Evolutionary conservation across 2,888 invertebrate species (phyloP).

Genomic region (Monoplex corrugatus): DNA sequence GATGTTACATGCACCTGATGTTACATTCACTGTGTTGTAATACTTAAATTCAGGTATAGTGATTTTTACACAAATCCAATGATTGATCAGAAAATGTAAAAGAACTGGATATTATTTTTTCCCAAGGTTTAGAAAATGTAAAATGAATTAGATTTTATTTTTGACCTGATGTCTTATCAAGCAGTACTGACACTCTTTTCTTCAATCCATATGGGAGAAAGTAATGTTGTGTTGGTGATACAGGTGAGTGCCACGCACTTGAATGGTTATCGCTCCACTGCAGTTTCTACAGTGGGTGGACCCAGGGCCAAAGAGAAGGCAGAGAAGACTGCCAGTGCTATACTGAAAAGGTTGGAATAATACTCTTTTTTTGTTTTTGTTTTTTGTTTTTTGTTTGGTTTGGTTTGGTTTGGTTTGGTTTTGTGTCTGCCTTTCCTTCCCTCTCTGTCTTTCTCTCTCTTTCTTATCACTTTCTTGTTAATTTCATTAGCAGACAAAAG

Average conservation of each 20-base stretch:
- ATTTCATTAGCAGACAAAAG: too few relatives aligned
- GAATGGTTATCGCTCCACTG: constrained; percentile 82
- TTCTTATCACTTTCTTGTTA: too few relatives aligned
- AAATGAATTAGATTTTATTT: not conserved
- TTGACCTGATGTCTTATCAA: not conserved
- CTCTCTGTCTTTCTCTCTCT: too few relatives aligned
- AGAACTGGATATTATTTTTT: too few relatives aligned
- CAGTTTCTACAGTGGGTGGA: constrained; percentile 82
- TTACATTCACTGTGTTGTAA: too few relatives aligned
- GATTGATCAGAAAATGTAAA: too few relatives aligned
- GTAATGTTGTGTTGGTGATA: not conserved
- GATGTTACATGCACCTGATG: too few relatives aligned
- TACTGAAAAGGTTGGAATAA: constrained; percentile 79
- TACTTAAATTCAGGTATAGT: too few relatives aligned
- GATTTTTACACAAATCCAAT: too few relatives aligned
- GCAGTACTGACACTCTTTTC: not conserved
- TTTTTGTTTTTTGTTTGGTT: not conserved
- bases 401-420: not conserved
- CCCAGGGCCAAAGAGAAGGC: constrained; percentile 82
- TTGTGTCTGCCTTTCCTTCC: not conserved
- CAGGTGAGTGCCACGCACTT: constrained; percentile 82
- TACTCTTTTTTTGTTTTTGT: too few relatives aligned
- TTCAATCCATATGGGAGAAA: not conserved
- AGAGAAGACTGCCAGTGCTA: constrained; percentile 81
- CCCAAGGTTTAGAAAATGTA: too few relatives aligned